Evolutionary conservation across 2,797 vertebrate genomes (phyloP), one percentile per base, ranked within the genome.

Genomic region (Bovichtus variegatus): DNA sequence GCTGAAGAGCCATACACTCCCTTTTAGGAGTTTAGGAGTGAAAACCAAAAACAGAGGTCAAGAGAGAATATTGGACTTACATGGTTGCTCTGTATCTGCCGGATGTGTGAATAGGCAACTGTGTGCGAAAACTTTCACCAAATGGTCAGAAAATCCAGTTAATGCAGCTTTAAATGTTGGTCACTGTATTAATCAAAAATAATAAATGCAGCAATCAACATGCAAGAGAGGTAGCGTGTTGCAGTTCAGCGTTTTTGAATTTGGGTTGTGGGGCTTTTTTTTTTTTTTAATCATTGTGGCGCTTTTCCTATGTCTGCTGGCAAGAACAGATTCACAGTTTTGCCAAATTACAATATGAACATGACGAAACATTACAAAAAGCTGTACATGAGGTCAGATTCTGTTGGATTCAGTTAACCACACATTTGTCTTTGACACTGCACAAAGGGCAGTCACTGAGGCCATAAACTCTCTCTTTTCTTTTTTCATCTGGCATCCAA

Each of bases 401-500:
- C 76, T 58, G 38, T 69, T 54, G 41, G 60, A 43, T 70, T 31
- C 6, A 3, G 18, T 78, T 58, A 74, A 53, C 9, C 43, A 71
- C 54, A 75, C 44, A 55, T 64, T 70, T 81, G 73, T 78, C 64
- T 47, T 27, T 74, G 72, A 72, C 71, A 21, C 53, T 31, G 31
- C 41, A 80, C 59, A 72, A 75, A 66, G 36, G 10, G 23, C 23
- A 74, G 70, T 79, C 65, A 70, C 11, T 76, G 65, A 70, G 74
- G 51, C 75, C 58, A 64, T 36, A 53, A 68, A 43, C 60, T 9
- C 19, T 31, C 10, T 64, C 65, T 49, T 75, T 54, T 8, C 64
- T 62, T 27, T 67, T 49, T 55, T 34, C 11, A 59, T 54, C 43
- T 60, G 49, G 29, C 79, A 38, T 75, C 71, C 68, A 75, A 82